Percentiles rank a stretch among this genome's conserved stretches.
phyloP scores from a whole-genome alignment of 2,113 vertebrate species.

The Cynocephalus volans region DNA sequence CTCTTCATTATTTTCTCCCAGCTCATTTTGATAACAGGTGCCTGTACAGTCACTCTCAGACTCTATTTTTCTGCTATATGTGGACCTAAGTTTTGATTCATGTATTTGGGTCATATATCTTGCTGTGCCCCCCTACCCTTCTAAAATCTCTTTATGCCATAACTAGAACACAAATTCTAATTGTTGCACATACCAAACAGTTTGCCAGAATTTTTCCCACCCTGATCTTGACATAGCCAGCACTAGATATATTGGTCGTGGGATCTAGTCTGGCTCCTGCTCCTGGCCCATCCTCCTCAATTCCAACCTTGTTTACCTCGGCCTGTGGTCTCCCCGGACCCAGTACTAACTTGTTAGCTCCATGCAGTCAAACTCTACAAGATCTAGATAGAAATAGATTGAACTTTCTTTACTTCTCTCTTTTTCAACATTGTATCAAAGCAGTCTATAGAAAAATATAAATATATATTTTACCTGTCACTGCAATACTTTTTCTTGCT shows the following conservation, averaged over 20 bases:
- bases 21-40: neutral
- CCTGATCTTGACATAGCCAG: neutral
- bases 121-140: neutral
- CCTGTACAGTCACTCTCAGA: neutral
- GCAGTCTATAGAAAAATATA: neutral
- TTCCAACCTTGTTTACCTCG: rapidly evolving
- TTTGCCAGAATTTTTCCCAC: neutral
- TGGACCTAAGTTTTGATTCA: neutral
- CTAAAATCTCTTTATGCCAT: neutral
- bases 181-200: neutral
- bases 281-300: neutral
- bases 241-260: neutral
- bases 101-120: neutral
- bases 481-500: constrained; percentile 80
- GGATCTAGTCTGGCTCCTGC: neutral
- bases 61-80: neutral
- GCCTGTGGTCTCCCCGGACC: neutral
- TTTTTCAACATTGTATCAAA: neutral
- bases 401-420: neutral
- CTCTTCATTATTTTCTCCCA: neutral
- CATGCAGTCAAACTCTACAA: neutral
- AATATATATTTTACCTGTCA: constrained; percentile 86
- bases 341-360: neutral
- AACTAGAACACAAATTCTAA: neutral
- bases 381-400: neutral